phyloP scores from a whole-genome alignment of 2,113 vertebrate genomes.

The Lethenteron camtschaticum region DNA sequence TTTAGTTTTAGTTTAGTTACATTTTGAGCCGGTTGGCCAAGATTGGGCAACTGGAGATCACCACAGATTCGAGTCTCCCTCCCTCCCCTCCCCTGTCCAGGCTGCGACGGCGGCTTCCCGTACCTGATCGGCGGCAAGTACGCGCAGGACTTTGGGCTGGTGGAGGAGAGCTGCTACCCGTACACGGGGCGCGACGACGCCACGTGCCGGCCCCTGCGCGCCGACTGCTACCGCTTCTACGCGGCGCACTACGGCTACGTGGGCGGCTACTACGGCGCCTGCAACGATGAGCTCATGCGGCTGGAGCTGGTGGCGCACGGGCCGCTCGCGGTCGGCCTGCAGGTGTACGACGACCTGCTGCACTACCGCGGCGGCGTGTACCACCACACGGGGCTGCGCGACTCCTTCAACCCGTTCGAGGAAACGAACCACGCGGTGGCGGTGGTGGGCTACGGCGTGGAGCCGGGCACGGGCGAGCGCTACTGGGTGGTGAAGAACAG shows the following conservation, averaged over 20 bases:
- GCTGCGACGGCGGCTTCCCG: constrained; percentile 73
- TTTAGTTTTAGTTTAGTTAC: background rate
- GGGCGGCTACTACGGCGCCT: constrained; percentile 78
- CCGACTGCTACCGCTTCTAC: constrained; percentile 34
- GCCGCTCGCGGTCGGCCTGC: constrained; percentile 35
- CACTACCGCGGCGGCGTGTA: background rate
- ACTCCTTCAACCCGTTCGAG: constrained; percentile 6
- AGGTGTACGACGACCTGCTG: constrained; percentile 1
- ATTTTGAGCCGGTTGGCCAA: background rate
- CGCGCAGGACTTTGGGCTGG: constrained; percentile 62
- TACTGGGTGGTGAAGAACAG: constrained; percentile 2
- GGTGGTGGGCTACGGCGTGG: constrained; percentile 3
- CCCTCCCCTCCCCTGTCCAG: constrained; percentile 21
- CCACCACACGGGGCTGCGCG: background rate
- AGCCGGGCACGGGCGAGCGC: background rate
- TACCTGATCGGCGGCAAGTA: constrained; percentile 74
- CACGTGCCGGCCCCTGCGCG: constrained; percentile 27
- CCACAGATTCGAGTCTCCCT: background rate
- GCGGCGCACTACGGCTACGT: constrained; percentile 57
- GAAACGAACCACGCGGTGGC: background rate
- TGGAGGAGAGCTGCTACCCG: constrained; percentile 63
- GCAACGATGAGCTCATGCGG: constrained; percentile 70
- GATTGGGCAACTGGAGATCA: background rate
- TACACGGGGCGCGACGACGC: constrained; percentile 27
- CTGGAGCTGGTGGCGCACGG: constrained; percentile 49